Conservation (phyloP, 2,797 vertebrate species). For the Australoheros facetus region DNA sequence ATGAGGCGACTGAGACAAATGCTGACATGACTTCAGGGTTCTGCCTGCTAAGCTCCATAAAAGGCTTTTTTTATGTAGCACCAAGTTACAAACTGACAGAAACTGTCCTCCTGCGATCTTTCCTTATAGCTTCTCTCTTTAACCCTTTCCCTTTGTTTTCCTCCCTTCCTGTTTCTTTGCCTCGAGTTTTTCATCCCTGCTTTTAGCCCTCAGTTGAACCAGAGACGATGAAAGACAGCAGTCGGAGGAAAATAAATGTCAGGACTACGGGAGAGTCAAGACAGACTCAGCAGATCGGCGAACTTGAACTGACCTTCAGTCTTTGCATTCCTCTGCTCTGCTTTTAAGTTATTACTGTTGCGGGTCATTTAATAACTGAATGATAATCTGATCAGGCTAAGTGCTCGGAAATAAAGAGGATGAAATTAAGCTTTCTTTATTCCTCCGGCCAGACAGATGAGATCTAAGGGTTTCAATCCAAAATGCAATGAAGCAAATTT, state of each 20-base stretch:
- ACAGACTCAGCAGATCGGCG: conserved; percentile 32
- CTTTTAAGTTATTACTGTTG: conserved; percentile 58
- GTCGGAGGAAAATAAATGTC: conserved; percentile 14
- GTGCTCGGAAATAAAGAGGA: conserved; percentile 64
- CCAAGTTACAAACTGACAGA: no score
- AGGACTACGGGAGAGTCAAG: conserved; percentile 26
- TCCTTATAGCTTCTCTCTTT: neutral
- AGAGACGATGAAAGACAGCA: neutral
- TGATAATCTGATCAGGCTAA: conserved; percentile 69
- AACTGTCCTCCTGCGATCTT: neutral
- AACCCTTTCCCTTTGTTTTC: neutral
- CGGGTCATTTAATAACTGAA: conserved; percentile 61
- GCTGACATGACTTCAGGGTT: neutral
- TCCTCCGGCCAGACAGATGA: conserved; percentile 18
- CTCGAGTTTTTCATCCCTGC: no score
- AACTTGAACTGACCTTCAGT: conserved; percentile 57
- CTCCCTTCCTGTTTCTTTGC: neutral
- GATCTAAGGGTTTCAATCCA: conserved; percentile 22
- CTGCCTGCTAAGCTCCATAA: neutral
- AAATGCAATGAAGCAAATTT: conserved; percentile 31
- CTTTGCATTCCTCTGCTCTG: conserved; percentile 31
- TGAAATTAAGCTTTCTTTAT: conserved; percentile 51
- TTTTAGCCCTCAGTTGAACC: neutral
- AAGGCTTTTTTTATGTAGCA: neutral
- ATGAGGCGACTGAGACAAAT: neutral